These are phyloP conservation scores for Nomia melanderi DNA, from an alignment of 1,140 invertebrate genomes.

Conservation along the genomic window DNA sequence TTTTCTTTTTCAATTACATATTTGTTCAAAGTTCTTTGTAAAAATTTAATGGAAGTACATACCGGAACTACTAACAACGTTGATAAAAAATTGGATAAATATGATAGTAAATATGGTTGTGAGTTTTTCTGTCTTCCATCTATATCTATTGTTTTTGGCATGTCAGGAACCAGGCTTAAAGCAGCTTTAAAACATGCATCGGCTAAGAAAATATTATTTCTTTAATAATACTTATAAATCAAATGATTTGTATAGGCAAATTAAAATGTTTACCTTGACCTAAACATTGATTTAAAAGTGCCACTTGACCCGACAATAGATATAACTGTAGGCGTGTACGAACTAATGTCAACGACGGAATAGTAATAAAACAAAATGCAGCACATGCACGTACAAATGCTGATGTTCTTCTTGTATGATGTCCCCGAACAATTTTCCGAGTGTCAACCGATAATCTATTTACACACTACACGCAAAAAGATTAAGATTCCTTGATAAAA, in stretches of 20 bases:
- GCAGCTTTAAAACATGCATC: slow-evolving; percentile 96
- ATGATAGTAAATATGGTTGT: slow-evolving; percentile 87
- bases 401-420: slow-evolving; percentile 90
- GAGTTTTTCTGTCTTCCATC: slow-evolving; percentile 88
- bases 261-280: slow-evolving; percentile 88
- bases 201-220: slow-evolving; percentile 82
- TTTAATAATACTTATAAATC: slow-evolving; percentile 32
- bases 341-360: slow-evolving; percentile 92
- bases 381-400: slow-evolving; percentile 96
- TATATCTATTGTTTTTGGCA: slow-evolving; percentile 88
- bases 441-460: slow-evolving; percentile 90
- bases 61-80: slow-evolving; percentile 93
- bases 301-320: slow-evolving; percentile 92
- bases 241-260: slow-evolving; percentile 30
- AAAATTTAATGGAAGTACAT: slow-evolving; percentile 72
- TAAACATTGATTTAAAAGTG: slow-evolving; percentile 93
- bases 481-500: background rate
- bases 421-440: slow-evolving; percentile 86
- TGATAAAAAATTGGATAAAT: slow-evolving; percentile 90
- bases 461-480: slow-evolving; percentile 84
- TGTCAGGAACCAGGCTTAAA: slow-evolving; percentile 89
- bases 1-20: background rate
- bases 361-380: slow-evolving; percentile 97
- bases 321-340: slow-evolving; percentile 91
- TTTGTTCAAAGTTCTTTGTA: background rate